Percentiles rank a stretch among this genome's conserved stretches.
These are phyloP conservation scores for Cephonodes hylas DNA, from an alignment of 2,888 invertebrate species.

Conservation along the genomic window DNA sequence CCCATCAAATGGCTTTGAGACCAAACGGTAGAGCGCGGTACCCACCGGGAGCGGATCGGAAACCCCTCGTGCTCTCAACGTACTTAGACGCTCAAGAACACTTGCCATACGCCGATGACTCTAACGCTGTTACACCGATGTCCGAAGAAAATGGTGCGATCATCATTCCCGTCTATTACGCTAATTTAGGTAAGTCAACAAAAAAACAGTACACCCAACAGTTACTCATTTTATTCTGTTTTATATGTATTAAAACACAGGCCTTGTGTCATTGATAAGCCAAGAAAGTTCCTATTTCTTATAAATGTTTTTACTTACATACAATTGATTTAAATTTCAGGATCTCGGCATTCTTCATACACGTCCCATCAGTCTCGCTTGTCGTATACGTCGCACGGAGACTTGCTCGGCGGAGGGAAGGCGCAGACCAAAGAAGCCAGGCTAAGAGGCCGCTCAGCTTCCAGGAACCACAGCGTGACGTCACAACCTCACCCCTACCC, in stretches of 20 bases:
- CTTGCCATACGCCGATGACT: conserved; percentile 98
- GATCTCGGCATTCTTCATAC: conserved; percentile 96
- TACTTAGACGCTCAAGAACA: conserved; percentile 97
- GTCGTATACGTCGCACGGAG: conserved; percentile 97
- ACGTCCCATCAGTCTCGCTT: conserved; percentile 96
- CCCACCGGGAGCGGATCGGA: conserved; percentile 92
- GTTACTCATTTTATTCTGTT: too few species aligned
- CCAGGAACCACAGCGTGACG: conserved; percentile 85
- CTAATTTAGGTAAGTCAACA: conserved; percentile 85
- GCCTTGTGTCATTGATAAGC: too few species aligned
- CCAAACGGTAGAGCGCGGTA: conserved; percentile 89
- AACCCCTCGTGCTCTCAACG: conserved; percentile 95
- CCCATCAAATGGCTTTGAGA: conserved; percentile 94
- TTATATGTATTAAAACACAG: too few species aligned
- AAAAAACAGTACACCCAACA: not conserved
- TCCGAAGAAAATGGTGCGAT: conserved; percentile 98
- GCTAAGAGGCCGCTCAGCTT: conserved; percentile 86
- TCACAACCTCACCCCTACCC: conserved; percentile 80
- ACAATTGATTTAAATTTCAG: conserved; percentile 53
- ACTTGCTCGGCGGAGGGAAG: conserved; percentile 88
- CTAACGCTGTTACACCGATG: conserved; percentile 98
- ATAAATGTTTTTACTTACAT: not conserved
- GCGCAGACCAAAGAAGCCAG: conserved; percentile 93
- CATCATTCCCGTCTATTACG: conserved; percentile 94
- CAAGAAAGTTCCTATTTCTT: too few species aligned